Base-by-base conservation (phyloP, 2,113 vertebrate species). In the Heteronetta atricapilla region DNA sequence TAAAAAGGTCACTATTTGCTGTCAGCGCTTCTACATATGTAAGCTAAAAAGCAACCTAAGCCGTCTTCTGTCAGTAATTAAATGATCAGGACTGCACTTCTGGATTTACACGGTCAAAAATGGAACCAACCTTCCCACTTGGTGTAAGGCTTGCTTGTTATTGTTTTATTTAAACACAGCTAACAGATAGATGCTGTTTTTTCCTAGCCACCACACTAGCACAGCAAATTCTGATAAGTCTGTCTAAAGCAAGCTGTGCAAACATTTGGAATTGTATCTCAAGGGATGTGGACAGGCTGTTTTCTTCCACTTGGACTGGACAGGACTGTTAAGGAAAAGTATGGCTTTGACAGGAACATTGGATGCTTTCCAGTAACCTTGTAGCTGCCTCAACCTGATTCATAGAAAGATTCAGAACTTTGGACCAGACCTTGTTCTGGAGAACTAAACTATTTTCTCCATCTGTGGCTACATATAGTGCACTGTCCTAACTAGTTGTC, bases 361-460 rank as follows among this genome's bases (percentile, higher is more conserved):
- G 88, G 72, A 63, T 52, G 18, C 10, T 11, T 70, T 60, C 86
- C 88, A 74, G 68, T 8, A 59, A 77, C 21, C 22, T 6, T 58
- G 68, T 50, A 86, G 86, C 70, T 83, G 60, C 85, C 70, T 70
- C 42, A 16, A 59, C 19, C 46, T 68, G n/a, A 59, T 83, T 81
- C 64, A 86, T 46, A 59, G 82, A 74, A 89, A 74, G 68, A 42
- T 55, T 92, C 33, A 58, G 44, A 88, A 10, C 8, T n/a, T 68
- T 48, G 52, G 55, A 66, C 25, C 52, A 64, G 44, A 52, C 4
- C 44, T 80, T 44, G 6, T 42, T 77, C 33, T 31, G 46, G 26
- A 86, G 8, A 44, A 36, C 55, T 29, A 22, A 80, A 40, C 59
- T 20, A 20, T 58, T 38, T 75, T 53, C 60, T 86, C 60, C 10